A percentile compares a stretch with the other conserved stretches of the same genome.
Conservation (phyloP, 2,113 vertebrate genomes). For the Aviceda subcristata region DNA sequence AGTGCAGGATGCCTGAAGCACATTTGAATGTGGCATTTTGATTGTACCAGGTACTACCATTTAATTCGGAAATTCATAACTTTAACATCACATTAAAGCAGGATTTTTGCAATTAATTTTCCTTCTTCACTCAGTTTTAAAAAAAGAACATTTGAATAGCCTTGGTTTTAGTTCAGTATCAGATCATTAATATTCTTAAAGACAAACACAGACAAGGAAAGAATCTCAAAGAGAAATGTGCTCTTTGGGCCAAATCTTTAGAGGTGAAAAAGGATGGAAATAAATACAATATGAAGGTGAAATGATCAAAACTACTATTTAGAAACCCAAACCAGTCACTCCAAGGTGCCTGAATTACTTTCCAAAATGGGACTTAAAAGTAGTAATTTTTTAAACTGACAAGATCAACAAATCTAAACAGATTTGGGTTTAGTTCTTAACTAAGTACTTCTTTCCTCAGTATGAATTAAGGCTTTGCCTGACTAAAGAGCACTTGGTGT, state of each 20-base stretch:
- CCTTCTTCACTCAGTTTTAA: not conserved
- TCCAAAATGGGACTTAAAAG: not conserved
- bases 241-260: not conserved
- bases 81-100: not conserved
- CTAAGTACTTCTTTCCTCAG: not conserved
- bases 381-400: not conserved
- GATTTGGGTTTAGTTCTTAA: not conserved
- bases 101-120: not conserved
- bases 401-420: not conserved
- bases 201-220: not conserved
- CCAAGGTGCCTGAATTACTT: not conserved
- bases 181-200: not conserved
- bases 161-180: not conserved
- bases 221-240: not conserved
- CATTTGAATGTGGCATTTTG: conserved; percentile 44
- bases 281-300: not conserved
- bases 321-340: not conserved
- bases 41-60: conserved; percentile 24
- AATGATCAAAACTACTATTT: not conserved
- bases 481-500: not conserved
- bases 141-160: not conserved
- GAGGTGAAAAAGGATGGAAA: not conserved
- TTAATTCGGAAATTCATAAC: conserved; percentile 42
- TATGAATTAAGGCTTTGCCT: not conserved
- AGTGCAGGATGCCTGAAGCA: conserved; percentile 27